Base-by-base conservation (phyloP, 2,888 invertebrate species). In the Gisinianus flammeolus region DNA sequence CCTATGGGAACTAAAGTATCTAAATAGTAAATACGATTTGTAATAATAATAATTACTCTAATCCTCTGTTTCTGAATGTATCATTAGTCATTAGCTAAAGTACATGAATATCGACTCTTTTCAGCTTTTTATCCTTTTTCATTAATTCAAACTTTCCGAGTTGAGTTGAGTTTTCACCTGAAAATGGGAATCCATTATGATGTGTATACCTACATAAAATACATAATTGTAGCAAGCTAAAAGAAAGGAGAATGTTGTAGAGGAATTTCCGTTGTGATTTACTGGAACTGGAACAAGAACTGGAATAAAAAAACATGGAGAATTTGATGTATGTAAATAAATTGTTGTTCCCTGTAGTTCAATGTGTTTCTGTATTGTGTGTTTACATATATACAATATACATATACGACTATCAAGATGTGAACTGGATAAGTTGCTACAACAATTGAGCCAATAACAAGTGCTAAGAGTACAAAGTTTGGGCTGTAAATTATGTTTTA, bases 401-500 rank as follows among this genome's bases (percentile, higher is more conserved):
- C 19, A 30, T 67, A 26, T 26, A 66, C 35, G 22, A 28, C 56
- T 56, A 19, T 54, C n/a, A 16, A 54, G 19, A 68, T n/a, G 16
- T 19, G 44, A 44, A 54, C n/a, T n/a, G n/a, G n/a, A n/a, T n/a
- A n/a, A n/a, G n/a, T 4, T 3, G 16, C n/a, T 54, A n/a, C n/a
- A 54, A 54, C 54, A 54, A 54, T 54, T 54, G 54, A n/a, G n/a
- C 54, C 54, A 54, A 54, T 54, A 54, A 54, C 19, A 19, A 54
- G 54, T 54, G 54, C 4, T 12, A 26, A 62, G 62, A 26, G 62
- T 5, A 62, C 26, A 12, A 62, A 26, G 26, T 62, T 62, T 22
- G 62, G 16, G 68, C 24, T 44, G 68, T 35, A 68, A 68, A 68
- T 68, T 68, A 68, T 68, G 68, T 68, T 22, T 68, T 68, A 68